Conservation (phyloP, 2,113 vertebrate genomes). For the Pyrgilauda ruficollis region DNA sequence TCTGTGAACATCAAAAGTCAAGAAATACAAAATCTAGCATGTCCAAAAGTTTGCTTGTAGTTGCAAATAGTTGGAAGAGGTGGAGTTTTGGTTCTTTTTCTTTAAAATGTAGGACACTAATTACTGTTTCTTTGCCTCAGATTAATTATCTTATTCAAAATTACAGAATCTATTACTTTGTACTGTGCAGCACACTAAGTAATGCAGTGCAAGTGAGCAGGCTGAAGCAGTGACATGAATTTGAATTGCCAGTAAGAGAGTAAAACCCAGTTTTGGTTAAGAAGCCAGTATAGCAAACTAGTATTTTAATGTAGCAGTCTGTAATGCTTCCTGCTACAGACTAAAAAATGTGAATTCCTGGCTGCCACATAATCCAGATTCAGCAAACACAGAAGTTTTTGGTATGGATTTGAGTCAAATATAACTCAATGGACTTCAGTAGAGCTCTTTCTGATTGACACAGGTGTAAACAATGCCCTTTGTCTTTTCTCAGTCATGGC, state of each 20-base stretch:
- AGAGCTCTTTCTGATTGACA: conserved; percentile 6
- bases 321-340: background rate
- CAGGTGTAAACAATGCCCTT: background rate
- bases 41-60: background rate
- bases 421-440: background rate
- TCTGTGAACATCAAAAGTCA: background rate
- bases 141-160: background rate
- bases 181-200: background rate
- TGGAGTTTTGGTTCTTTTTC: background rate
- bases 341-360: background rate
- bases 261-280: background rate
- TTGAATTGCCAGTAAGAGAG: background rate
- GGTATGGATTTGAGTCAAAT: background rate
- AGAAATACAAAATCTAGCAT: background rate
- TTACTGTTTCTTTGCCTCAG: background rate
- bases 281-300: background rate
- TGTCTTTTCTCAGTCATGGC: background rate
- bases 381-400: background rate
- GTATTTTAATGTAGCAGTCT: background rate
- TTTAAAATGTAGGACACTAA: background rate
- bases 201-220: background rate
- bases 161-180: background rate
- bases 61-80: background rate
- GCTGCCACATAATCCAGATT: background rate
- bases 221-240: background rate